Evolutionary conservation across 1,140 invertebrate genomes (phyloP).

Genomic region (Psix sp.): DNA sequence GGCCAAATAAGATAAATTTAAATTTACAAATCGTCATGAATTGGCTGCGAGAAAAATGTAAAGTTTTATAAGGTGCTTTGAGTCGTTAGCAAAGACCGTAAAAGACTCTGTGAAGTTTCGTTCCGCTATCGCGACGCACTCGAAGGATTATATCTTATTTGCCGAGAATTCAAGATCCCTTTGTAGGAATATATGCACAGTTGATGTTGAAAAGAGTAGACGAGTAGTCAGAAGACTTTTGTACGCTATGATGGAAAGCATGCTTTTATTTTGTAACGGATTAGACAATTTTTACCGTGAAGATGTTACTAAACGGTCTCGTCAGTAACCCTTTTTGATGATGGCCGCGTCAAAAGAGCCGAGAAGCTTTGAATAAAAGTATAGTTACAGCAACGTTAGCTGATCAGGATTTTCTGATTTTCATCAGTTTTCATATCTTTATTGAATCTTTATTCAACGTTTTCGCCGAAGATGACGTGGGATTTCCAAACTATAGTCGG

Average conservation of each 20-base stretch:
- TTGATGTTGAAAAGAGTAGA: slow-evolving; percentile 37
- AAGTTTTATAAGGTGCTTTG: slow-evolving; percentile 44
- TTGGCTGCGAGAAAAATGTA: no score
- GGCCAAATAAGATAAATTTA: no score
- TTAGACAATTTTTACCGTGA: slow-evolving; percentile 49
- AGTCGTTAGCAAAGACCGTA: slow-evolving; percentile 49
- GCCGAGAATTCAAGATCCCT: slow-evolving; percentile 31
- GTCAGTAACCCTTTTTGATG: slow-evolving; percentile 42
- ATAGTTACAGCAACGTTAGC: slow-evolving; percentile 6
- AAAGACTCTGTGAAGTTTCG: slow-evolving; percentile 52
- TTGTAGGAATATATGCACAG: slow-evolving; percentile 45
- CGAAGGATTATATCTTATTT: slow-evolving; percentile 53
- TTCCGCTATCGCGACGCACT: slow-evolving; percentile 47
- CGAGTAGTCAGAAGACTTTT: slow-evolving; percentile 27
- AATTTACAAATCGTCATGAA: no score
- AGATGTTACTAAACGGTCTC: slow-evolving; percentile 30
- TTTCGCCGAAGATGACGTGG: slow-evolving; percentile 9
- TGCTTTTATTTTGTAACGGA: slow-evolving; percentile 30
- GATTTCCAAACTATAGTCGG: slow-evolving; percentile 5
- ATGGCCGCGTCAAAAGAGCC: slow-evolving; percentile 14
- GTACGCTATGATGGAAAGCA: slow-evolving; percentile 25
- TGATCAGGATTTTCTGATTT: slow-evolving; percentile 25
- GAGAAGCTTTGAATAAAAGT: slow-evolving; percentile 29
- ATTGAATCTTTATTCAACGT: slow-evolving; percentile 5
- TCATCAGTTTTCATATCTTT: slow-evolving; percentile 1